Evolutionary conservation across 2,888 invertebrate genomes (phyloP).

Genomic region (Automeris io): DNA sequence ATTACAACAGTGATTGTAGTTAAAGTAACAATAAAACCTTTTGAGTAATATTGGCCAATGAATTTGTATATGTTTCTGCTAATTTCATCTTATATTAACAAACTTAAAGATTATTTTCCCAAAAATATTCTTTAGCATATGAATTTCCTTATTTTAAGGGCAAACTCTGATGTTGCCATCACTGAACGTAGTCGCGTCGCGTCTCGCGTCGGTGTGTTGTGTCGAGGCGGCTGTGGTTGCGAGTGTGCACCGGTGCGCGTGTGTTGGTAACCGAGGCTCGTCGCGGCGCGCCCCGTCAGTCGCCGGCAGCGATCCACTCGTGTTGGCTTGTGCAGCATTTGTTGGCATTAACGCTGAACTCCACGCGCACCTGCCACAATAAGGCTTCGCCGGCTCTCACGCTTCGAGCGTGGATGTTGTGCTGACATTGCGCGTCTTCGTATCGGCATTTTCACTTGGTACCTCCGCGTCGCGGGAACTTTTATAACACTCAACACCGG

Average conservation of each 20-base stretch:
- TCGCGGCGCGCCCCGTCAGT: conserved; percentile 72
- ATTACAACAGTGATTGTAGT: too few species aligned
- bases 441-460: conserved; percentile 47
- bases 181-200: conserved; percentile 32
- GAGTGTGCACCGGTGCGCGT: conserved; percentile 62
- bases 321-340: conserved; percentile 63
- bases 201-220: conserved; percentile 25
- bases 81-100: too few species aligned
- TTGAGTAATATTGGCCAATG: too few species aligned
- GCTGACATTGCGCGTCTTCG: conserved; percentile 51
- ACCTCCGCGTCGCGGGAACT: conserved; percentile 33
- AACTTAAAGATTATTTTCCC: too few species aligned
- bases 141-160: too few species aligned
- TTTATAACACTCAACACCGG: conserved; percentile 30
- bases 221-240: conserved; percentile 27
- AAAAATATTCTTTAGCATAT: too few species aligned
- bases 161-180: too few species aligned
- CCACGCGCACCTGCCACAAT: conserved; percentile 54
- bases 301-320: conserved; percentile 74
- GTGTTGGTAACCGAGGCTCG: conserved; percentile 60
- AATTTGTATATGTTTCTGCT: too few species aligned
- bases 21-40: too few species aligned
- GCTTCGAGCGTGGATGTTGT: conserved; percentile 68
- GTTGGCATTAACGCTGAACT: conserved; percentile 45
- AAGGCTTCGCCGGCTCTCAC: conserved; percentile 64